phyloP scores from a whole-genome alignment of 2,113 vertebrate species.

The Esox niger region DNA sequence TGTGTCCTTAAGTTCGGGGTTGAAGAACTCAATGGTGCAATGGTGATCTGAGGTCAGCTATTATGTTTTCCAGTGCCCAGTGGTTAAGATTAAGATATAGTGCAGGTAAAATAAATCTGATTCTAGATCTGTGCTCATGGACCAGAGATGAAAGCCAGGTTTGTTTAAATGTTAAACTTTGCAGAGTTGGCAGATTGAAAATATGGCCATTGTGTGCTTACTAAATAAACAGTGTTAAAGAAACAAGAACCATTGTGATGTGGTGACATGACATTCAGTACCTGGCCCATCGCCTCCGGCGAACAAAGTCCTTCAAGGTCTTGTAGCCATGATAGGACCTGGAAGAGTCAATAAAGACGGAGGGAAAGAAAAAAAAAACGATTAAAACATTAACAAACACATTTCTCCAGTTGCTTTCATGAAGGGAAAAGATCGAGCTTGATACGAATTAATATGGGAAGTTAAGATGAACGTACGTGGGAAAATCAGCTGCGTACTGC shows the following conservation, averaged over 20 bases:
- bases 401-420: not conserved
- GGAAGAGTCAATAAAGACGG: conserved; percentile 32
- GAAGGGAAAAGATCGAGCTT: not conserved
- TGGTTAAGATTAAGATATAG: too few relatives aligned
- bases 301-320: conserved; percentile 96
- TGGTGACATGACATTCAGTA: conserved; percentile 52
- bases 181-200: not conserved
- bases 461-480: conserved; percentile 76
- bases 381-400: conserved; percentile 10
- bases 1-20: too few relatives aligned
- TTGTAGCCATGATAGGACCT: conserved; percentile 94
- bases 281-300: conserved; percentile 94
- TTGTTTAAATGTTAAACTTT: not conserved
- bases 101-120: too few relatives aligned
- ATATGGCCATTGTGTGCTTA: not conserved
- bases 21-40: too few relatives aligned
- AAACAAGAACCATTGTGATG: not conserved
- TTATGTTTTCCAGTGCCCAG: too few relatives aligned
- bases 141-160: not conserved
- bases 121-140: too few relatives aligned
- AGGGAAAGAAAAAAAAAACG: conserved; percentile 12
- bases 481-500: conserved; percentile 97
- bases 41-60: too few relatives aligned
- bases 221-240: conserved; percentile 18
- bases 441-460: not conserved